These are phyloP conservation scores for Thunnus maccoyii DNA, from an alignment of 2,113 vertebrate species.

Conservation along the genomic window DNA sequence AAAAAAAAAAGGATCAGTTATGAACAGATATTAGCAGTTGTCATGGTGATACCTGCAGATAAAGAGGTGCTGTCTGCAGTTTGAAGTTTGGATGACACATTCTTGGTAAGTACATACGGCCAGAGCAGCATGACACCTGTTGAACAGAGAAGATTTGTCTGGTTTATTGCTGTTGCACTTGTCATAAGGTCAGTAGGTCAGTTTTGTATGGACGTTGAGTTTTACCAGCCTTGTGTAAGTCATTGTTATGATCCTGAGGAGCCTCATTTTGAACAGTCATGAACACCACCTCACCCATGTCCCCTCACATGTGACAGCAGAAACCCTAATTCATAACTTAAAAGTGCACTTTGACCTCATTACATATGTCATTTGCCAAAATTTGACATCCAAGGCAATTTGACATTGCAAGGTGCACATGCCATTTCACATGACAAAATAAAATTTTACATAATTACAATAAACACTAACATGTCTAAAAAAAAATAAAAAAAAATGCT, in stretches of 20 bases:
- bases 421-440: too few species aligned
- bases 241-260: not conserved
- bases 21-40: too few species aligned
- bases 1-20: too few species aligned
- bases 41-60: slow-evolving; percentile 54
- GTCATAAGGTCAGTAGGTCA: not conserved
- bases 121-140: slow-evolving; percentile 73
- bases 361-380: too few species aligned
- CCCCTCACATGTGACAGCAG: not conserved
- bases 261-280: too few species aligned
- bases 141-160: slow-evolving; percentile 8
- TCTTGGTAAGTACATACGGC: slow-evolving; percentile 45
- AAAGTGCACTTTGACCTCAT: too few species aligned
- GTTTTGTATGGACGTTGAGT: not conserved
- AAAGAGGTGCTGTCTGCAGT: slow-evolving; percentile 17
- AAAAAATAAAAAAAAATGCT: not conserved
- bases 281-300: too few species aligned
- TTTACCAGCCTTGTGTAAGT: not conserved
- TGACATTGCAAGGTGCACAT: too few species aligned
- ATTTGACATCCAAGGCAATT: not conserved
- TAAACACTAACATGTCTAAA: too few species aligned
- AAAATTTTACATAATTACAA: too few species aligned
- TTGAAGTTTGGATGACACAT: slow-evolving; percentile 32
- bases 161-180: not conserved
- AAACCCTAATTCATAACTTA: not conserved